Base-by-base conservation (phyloP, 1,140 invertebrate genomes). In the Sminthurides bifidus region DNA sequence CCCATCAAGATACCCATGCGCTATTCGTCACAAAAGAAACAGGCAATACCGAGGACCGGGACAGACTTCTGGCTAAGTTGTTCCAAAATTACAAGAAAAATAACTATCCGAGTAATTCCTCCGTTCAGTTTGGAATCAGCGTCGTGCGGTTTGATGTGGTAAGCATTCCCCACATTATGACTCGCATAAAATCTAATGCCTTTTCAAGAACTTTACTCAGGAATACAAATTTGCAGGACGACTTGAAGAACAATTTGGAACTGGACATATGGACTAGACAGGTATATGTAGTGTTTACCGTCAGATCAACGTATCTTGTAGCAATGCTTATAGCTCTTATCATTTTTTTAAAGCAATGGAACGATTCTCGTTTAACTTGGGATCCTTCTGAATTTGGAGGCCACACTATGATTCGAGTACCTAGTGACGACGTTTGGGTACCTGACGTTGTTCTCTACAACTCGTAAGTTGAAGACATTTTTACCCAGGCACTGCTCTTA, bases 11-110 rank as follows among this genome's bases (percentile, higher is more conserved):
- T n/a, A n/a, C n/a, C n/a, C n/a, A n/a, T n/a, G n/a, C n/a, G n/a
- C n/a, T n/a, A n/a, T n/a, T n/a, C n/a, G n/a, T n/a, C n/a, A n/a
- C n/a, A n/a, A n/a, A n/a, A n/a, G n/a, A n/a, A n/a, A n/a, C n/a
- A n/a, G n/a, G n/a, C n/a, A n/a, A n/a, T n/a, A 46, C 33, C 21
- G 33, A 55, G 3, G 53, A 31, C 6, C 14, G 53, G 5, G 43
- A 35, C 69, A 69, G 59, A 66, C 30, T 55, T 2, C 46, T 55
- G n/a, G 21, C 17, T 26, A 8, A 1, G 24, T 19, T 58, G 2
- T 27, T 60, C 21, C 17, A 19, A 4, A 35, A 40, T 10, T 60
- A 60, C 19, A 49, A 60, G 8, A 51, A 45, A 19, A 43, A 19
- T 30, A 55, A 57, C 27, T 52, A 56, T 31, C 59, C 59, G 10